These are phyloP conservation scores for Orientallactaga sibirica DNA, from an alignment of 2,797 vertebrate genomes.

Conservation along the genomic window DNA sequence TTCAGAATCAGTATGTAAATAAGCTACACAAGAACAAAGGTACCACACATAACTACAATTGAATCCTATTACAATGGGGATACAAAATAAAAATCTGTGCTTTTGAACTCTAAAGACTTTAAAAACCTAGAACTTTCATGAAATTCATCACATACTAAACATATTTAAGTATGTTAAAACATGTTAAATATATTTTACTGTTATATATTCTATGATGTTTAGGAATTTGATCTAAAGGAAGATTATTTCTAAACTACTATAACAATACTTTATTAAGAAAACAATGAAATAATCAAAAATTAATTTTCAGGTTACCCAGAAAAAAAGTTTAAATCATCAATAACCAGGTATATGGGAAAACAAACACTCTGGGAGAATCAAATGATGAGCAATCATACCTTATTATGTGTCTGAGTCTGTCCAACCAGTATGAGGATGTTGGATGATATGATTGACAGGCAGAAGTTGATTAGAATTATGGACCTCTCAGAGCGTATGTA, in stretches of 20 bases:
- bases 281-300: constrained; percentile 63
- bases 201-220: constrained; percentile 54
- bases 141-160: neutral
- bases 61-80: constrained; percentile 83
- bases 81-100: constrained; percentile 82
- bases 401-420: constrained; percentile 99
- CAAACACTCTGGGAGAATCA: constrained; percentile 52
- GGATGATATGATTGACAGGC: constrained; percentile 98
- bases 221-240: constrained; percentile 77
- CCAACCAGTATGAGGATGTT: constrained; percentile 99
- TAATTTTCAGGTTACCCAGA: constrained; percentile 59
- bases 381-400: constrained; percentile 89
- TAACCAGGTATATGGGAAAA: constrained; percentile 34
- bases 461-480: constrained; percentile 99
- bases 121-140: constrained; percentile 85
- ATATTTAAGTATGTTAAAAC: no score
- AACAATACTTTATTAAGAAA: constrained; percentile 63
- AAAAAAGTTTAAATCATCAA: neutral
- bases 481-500: constrained; percentile 99
- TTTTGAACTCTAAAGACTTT: constrained; percentile 85
- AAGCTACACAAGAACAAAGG: constrained; percentile 81
- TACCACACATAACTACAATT: constrained; percentile 81
- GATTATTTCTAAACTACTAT: constrained; percentile 61
- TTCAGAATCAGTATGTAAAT: constrained; percentile 78
- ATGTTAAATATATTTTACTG: constrained; percentile 77